Conservation (phyloP, 2,797 vertebrate genomes). For the Calcarius lapponicus region DNA sequence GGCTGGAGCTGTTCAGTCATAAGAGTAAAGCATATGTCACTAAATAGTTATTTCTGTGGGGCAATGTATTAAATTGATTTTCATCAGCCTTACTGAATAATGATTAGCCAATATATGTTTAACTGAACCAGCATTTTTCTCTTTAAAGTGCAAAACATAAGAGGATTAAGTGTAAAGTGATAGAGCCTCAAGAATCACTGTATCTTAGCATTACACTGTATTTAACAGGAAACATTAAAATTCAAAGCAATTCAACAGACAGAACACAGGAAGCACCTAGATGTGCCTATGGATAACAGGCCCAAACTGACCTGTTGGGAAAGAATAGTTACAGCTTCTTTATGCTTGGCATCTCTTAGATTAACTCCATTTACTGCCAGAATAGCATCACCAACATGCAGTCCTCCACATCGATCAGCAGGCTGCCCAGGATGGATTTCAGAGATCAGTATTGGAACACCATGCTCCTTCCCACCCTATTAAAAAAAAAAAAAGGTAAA, state of each 20-base stretch:
- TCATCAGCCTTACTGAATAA: not conserved
- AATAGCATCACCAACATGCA: slow-evolving; percentile 97
- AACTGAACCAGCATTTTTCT: not conserved
- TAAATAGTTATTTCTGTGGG: not conserved
- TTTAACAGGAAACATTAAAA: not conserved
- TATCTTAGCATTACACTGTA: not conserved
- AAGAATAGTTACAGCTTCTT: slow-evolving; percentile 97
- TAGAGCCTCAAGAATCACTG: not conserved
- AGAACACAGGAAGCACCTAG: not conserved
- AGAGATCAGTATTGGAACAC: slow-evolving; percentile 96
- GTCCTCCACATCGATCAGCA: slow-evolving; percentile 92
- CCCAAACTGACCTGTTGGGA: slow-evolving; percentile 89
- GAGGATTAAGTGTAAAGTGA: not conserved
- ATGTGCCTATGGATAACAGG: not conserved
- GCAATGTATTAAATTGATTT: not conserved
- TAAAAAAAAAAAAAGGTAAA: not conserved
- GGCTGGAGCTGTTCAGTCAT: not conserved
- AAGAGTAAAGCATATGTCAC: not conserved
- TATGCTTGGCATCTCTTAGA: slow-evolving; percentile 95
- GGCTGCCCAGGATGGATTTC: slow-evolving; percentile 96
- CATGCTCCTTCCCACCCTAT: slow-evolving; percentile 97
- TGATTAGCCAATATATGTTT: not conserved
- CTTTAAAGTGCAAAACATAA: not conserved
- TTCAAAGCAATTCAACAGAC: not conserved
- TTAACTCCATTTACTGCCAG: slow-evolving; percentile 97